A percentile compares a stretch with the other conserved stretches of the same genome.
Evolutionary conservation across 2,888 invertebrate species (phyloP).

Genomic region (Sepioteuthis lessoniana): DNA sequence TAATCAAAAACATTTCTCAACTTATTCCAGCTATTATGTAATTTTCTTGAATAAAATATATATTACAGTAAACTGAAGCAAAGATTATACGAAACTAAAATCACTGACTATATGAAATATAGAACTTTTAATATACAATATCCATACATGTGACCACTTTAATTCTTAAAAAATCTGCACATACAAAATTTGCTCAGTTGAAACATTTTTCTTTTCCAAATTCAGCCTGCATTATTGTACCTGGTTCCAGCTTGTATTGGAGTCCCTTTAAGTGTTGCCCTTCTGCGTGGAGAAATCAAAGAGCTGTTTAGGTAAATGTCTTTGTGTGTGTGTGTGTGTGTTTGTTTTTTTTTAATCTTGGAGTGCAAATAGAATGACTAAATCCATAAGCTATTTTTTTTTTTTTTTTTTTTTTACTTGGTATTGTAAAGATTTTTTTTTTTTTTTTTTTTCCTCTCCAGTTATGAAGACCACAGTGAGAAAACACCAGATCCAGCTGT

Average conservation of each 20-base stretch:
- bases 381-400: too few relatives aligned
- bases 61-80: too few relatives aligned
- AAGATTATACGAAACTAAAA: too few relatives aligned
- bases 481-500: conserved; percentile 42
- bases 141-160: too few relatives aligned
- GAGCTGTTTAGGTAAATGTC: conserved; percentile 87
- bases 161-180: too few relatives aligned
- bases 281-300: conserved; percentile 91
- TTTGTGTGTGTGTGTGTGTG: too few relatives aligned
- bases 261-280: conserved; percentile 89
- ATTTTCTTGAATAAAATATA: too few relatives aligned
- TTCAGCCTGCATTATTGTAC: conserved; percentile 95
- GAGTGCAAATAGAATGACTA: not conserved
- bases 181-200: too few relatives aligned
- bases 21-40: too few relatives aligned
- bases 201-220: conserved; percentile 55
- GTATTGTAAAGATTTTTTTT: not conserved
- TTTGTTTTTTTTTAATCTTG: not conserved
- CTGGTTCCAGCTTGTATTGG: conserved; percentile 96
- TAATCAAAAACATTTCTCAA: too few relatives aligned
- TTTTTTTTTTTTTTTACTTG: not conserved
- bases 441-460: not conserved
- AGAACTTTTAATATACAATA: too few relatives aligned
- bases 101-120: too few relatives aligned
- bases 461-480: conserved; percentile 48